Percentiles rank a stretch among this genome's conserved stretches.
These are phyloP conservation scores for Melanotaenia duboulayi DNA, from an alignment of 2,113 vertebrate genomes.

Conservation along the genomic window DNA sequence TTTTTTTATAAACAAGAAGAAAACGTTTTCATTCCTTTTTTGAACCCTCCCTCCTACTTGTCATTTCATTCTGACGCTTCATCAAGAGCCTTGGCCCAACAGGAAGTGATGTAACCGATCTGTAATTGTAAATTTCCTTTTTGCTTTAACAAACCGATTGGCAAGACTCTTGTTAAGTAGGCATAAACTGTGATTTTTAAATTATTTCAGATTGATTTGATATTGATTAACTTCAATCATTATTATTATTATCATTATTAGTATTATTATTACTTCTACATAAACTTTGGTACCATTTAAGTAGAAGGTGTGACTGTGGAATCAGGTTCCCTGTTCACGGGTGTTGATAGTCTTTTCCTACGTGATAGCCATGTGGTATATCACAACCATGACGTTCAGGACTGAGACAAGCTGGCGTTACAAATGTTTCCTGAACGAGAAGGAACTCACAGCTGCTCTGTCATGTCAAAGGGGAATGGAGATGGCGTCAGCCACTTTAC, in stretches of 20 bases:
- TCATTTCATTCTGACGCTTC: constrained; percentile 59
- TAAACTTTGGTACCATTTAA: constrained; percentile 72
- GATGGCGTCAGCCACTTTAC: constrained; percentile 36
- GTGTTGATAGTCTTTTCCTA: not conserved
- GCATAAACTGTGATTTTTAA: constrained; percentile 85
- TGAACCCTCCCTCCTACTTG: constrained; percentile 31
- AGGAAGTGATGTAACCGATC: constrained; percentile 72
- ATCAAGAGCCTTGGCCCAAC: constrained; percentile 58
- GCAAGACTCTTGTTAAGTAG: constrained; percentile 62
- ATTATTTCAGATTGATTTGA: constrained; percentile 78
- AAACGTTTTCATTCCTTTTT: constrained; percentile 13
- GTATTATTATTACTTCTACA: constrained; percentile 19
- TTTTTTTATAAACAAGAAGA: constrained; percentile 48
- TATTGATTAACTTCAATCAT: constrained; percentile 52
- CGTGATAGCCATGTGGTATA: not conserved
- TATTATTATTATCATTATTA: not conserved
- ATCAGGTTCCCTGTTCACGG: not conserved
- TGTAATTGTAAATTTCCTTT: constrained; percentile 72
- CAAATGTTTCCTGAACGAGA: constrained; percentile 8
- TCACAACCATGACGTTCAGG: constrained; percentile 2
- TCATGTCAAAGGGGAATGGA: constrained; percentile 9
- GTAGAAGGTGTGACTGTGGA: constrained; percentile 2
- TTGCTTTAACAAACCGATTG: constrained; percentile 74
- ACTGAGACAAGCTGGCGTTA: constrained; percentile 10
- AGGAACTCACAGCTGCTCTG: constrained; percentile 30